Conservation (phyloP, 2,888 invertebrate genomes). For the Romanomermis culicivorax region DNA sequence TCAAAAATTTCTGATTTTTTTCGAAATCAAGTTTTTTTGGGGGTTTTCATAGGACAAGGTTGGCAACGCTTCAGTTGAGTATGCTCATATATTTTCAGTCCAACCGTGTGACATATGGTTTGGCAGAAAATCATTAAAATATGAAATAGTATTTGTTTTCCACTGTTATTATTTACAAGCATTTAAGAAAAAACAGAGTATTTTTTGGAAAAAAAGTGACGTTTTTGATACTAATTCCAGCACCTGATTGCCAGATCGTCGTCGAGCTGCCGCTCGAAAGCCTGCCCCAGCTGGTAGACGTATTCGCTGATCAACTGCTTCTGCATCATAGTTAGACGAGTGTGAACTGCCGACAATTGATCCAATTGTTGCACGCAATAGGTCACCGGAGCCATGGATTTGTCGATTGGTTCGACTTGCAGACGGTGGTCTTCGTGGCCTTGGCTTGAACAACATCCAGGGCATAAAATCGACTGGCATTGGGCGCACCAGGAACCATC, state of each 20-base stretch:
- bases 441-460: not conserved
- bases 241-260: slow-evolving; percentile 1
- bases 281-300: slow-evolving; percentile 4
- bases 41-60: too few relatives aligned
- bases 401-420: not conserved
- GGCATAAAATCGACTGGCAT: slow-evolving; percentile 1
- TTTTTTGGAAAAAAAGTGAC: too few relatives aligned
- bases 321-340: slow-evolving; percentile 9
- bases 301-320: slow-evolving; percentile 8
- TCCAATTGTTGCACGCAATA: slow-evolving; percentile 10
- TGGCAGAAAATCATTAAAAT: too few relatives aligned
- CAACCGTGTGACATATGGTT: too few relatives aligned
- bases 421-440: not conserved
- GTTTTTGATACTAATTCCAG: not conserved
- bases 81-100: too few relatives aligned
- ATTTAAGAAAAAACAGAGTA: too few relatives aligned
- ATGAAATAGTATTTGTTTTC: too few relatives aligned
- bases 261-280: slow-evolving; percentile 5
- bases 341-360: slow-evolving; percentile 9
- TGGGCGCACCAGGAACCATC: slow-evolving; percentile 1
- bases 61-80: too few relatives aligned
- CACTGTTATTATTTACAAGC: too few relatives aligned
- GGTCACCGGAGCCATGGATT: slow-evolving; percentile 2
- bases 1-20: too few relatives aligned
- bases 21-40: too few relatives aligned